Evolutionary conservation across 2,113 vertebrate species (phyloP).

Genomic region (pig (Sus scrofa)): DNA sequence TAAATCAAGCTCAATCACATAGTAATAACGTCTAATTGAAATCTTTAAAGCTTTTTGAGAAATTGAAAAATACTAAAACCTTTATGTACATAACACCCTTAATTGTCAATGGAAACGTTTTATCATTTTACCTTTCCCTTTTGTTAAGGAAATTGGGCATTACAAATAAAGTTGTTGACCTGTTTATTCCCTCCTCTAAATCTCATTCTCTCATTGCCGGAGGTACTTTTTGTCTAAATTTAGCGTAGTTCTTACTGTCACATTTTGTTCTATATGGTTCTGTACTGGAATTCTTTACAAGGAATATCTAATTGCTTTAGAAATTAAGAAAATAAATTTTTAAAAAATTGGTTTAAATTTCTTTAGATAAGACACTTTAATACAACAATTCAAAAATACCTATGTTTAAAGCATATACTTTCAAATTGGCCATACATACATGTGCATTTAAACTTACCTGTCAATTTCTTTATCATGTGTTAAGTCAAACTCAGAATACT

Average conservation of each 20-base stretch:
- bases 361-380: background rate
- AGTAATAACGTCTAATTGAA: background rate
- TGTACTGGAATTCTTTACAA: background rate
- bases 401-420: background rate
- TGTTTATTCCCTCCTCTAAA: background rate
- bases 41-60: background rate
- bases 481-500: background rate
- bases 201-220: background rate
- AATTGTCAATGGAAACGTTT: background rate
- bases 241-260: background rate
- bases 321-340: background rate
- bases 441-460: background rate
- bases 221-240: background rate
- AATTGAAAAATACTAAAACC: background rate
- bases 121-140: background rate
- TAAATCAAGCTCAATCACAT: background rate
- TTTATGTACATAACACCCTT: background rate
- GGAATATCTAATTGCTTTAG: background rate
- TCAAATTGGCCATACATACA: background rate
- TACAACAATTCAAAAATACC: background rate
- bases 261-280: background rate
- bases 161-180: background rate
- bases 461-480: background rate
- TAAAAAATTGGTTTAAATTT: background rate
- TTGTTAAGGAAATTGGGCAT: background rate